Evolutionary conservation across 2,113 vertebrate genomes (phyloP).

Genomic region (Python bivittatus): DNA sequence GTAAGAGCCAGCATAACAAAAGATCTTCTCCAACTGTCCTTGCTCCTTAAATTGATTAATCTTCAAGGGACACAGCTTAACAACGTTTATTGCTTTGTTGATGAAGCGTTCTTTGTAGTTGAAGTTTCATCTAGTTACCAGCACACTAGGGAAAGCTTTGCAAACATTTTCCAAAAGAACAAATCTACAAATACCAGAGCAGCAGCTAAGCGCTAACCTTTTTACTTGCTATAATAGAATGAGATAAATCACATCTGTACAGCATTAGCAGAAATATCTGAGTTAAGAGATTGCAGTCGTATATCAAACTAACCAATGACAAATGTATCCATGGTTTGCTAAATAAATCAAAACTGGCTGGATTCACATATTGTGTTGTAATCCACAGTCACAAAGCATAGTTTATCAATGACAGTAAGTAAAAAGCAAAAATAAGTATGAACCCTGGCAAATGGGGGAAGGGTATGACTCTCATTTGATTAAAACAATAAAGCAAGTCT

Average conservation of each 20-base stretch:
- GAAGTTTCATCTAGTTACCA: background rate
- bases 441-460: background rate
- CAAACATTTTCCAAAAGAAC: background rate
- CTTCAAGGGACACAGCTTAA: background rate
- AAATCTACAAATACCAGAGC: background rate
- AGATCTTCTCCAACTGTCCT: background rate
- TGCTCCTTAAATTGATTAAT: background rate
- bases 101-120: background rate
- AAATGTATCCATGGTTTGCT: background rate
- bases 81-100: slow-evolving; percentile 1
- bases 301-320: background rate
- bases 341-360: background rate
- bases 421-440: background rate
- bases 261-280: background rate
- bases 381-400: background rate
- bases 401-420: background rate
- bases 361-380: background rate
- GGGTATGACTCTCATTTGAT: background rate
- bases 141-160: background rate
- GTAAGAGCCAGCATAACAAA: background rate
- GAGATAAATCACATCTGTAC: background rate
- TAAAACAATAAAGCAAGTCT: no score
- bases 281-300: background rate
- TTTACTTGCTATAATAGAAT: background rate
- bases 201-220: background rate